Conservation (phyloP, 2,113 vertebrate genomes). For the Eolophus roseicapilla region DNA sequence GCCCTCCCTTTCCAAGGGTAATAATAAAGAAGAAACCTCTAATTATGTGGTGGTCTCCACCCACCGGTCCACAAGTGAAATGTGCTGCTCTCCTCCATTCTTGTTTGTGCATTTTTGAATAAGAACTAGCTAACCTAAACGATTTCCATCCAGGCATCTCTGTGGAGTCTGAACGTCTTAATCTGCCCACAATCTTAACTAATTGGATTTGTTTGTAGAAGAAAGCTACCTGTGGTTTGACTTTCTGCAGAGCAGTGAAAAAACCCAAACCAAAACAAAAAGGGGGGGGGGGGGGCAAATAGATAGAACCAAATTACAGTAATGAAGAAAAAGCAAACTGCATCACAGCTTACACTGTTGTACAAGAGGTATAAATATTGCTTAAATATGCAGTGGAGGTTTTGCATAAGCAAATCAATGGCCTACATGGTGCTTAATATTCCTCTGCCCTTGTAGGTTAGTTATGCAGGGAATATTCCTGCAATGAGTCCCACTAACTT, state of each 20-base stretch:
- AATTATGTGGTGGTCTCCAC: background rate
- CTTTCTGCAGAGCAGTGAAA: background rate
- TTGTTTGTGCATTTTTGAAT: background rate
- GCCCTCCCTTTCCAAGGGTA: background rate
- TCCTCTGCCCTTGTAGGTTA: background rate
- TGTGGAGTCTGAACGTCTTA: background rate
- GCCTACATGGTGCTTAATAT: background rate
- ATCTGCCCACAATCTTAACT: background rate
- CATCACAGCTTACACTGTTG: background rate
- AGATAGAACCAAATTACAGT: background rate
- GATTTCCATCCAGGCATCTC: background rate
- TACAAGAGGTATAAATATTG: rapidly evolving
- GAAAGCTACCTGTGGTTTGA: conserved; percentile 7
- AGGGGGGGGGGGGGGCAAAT: rapidly evolving
- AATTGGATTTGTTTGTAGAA: conserved; percentile 37
- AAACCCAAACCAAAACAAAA: background rate
- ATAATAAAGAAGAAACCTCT: background rate
- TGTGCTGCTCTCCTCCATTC: background rate
- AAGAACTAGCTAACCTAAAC: background rate
- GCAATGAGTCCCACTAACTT: background rate
- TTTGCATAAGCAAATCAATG: background rate
- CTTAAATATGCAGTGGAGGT: background rate
- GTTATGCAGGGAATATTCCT: background rate
- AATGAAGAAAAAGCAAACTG: background rate
- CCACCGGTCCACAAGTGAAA: background rate